Evolutionary conservation across 2,113 vertebrate species (phyloP).

Genomic region (Urocolius indicus): DNA sequence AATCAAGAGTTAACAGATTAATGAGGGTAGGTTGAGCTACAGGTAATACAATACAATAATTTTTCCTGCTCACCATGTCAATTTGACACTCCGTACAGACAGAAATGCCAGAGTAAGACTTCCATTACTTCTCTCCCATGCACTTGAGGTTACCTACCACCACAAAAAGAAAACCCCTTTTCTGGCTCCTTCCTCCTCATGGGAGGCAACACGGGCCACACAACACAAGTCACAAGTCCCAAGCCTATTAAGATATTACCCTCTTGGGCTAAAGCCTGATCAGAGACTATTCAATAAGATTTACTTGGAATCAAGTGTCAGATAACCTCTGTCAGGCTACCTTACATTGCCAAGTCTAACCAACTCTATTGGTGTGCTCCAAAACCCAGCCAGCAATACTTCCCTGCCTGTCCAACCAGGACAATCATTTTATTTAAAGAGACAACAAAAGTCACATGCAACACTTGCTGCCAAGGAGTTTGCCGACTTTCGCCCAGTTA

Average conservation of each 20-base stretch:
- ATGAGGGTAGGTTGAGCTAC: not conserved
- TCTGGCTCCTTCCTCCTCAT: not conserved
- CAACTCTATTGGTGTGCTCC: not conserved
- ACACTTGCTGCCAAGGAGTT: not conserved
- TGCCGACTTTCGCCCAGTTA: not conserved
- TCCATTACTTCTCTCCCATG: not conserved
- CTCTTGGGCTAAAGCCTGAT: not conserved
- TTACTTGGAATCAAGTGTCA: not conserved
- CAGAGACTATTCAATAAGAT: not conserved
- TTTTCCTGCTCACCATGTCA: not conserved
- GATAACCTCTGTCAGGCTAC: not conserved
- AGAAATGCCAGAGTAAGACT: not conserved
- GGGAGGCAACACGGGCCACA: not conserved
- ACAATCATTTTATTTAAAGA: not conserved
- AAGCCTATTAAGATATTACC: not conserved
- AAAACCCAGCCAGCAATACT: not conserved
- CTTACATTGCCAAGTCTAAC: not conserved
- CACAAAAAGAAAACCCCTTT: not conserved
- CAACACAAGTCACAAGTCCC: not conserved
- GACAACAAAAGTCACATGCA: not conserved
- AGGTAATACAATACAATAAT: rapidly evolving
- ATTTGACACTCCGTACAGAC: not conserved
- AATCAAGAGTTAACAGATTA: not conserved
- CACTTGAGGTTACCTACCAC: not conserved
- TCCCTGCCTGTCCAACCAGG: not conserved